phyloP scores from a whole-genome alignment of 1,140 invertebrate species.

The Halesus radiatus region DNA sequence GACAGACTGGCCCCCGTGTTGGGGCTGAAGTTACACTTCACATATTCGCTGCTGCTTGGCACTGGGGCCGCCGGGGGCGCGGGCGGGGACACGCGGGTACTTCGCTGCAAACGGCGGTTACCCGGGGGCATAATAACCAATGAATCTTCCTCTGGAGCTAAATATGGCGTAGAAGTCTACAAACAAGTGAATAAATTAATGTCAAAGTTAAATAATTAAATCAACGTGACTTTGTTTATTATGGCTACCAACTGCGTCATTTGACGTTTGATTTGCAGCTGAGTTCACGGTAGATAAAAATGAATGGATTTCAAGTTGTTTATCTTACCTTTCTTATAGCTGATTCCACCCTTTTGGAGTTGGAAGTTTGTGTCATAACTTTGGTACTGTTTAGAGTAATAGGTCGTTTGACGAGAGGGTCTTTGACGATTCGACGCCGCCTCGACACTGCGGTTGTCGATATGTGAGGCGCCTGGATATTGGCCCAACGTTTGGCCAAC shows the following conservation, averaged over 20 bases:
- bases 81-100: slow-evolving; percentile 33
- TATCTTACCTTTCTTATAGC: slow-evolving; percentile 39
- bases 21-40: slow-evolving; percentile 41
- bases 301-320: slow-evolving; percentile 14
- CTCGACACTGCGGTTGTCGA: slow-evolving; percentile 67
- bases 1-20: slow-evolving; percentile 7
- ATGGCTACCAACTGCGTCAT: not conserved
- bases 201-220: slow-evolving; percentile 17
- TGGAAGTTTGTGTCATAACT: slow-evolving; percentile 60
- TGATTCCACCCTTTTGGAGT: slow-evolving; percentile 48
- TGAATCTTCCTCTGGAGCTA: slow-evolving; percentile 38
- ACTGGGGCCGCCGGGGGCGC: not conserved
- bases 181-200: slow-evolving; percentile 5
- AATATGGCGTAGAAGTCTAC: slow-evolving; percentile 38
- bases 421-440: slow-evolving; percentile 68
- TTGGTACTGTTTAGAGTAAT: slow-evolving; percentile 60
- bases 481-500: slow-evolving; percentile 67
- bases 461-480: slow-evolving; percentile 64
- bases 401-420: slow-evolving; percentile 65
- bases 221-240: slow-evolving; percentile 30
- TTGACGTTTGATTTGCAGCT: slow-evolving; percentile 27
- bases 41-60: slow-evolving; percentile 27
- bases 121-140: slow-evolving; percentile 42
- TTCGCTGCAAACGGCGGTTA: slow-evolving; percentile 37
- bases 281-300: slow-evolving; percentile 25